Base-by-base conservation (phyloP, 2,888 invertebrate species). In the Dolichomitus sp. region DNA sequence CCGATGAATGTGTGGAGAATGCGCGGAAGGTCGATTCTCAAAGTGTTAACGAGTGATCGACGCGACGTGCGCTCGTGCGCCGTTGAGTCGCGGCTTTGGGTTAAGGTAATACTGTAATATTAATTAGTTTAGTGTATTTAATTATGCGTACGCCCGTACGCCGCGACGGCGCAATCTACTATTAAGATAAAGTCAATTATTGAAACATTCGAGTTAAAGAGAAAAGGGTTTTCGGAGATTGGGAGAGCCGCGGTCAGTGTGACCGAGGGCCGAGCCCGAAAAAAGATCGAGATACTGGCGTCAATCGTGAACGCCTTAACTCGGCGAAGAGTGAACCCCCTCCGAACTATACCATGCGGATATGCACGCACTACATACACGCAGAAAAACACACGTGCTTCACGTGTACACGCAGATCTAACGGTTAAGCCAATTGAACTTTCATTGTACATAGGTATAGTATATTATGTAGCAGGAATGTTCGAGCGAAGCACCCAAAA, bases 141-240 rank as follows among this genome's bases (percentile, higher is more conserved):
- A 90, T 85, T 86, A 80, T 66, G 63, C 76, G 79, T 72, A 63
- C 73, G 57, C 54, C 72, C 68, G 84, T 78, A 75, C 87, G 87
- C 81, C 84, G 78, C 83, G 85, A 85, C 72, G 85, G 88, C 86
- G 86, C 85, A 81, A 87, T 87, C 79, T 90, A 90, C 87, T 87
- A 88, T 74, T 90, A 91, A 89, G 91, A 88, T 87, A 90, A 91
- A 91, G 91, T 91, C 91, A 91, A 91, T 91, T 91, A 91, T 61
- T 89, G 81, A 87, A 79, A 83, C 76, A 80, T 77, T 80, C 83
- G 83, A 73, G 68, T 73, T 79, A 80, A 69, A n/a, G 76, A 61
- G 23, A 61, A 75, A 57, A 75, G 66, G 59, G 70, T 68, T 68
- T 12, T 27, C 27, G 45, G 33, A 61, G 52, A 75, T 54, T 61